phyloP scores from a whole-genome alignment of 1,140 invertebrate species.

The Macrobrachium rosenbergii region DNA sequence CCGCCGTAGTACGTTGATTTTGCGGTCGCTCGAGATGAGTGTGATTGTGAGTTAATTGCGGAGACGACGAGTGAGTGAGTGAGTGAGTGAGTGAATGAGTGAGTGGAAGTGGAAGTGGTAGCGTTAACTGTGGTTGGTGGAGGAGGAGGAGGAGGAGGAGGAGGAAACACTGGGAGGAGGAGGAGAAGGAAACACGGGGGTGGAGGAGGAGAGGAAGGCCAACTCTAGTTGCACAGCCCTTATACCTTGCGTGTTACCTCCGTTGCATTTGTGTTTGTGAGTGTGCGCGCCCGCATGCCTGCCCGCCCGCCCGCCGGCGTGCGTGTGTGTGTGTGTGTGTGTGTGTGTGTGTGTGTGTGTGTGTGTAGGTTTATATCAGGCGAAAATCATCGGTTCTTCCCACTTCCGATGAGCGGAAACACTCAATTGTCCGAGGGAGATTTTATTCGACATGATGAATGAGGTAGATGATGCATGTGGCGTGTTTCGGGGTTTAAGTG shows the following conservation, averaged over 20 bases:
- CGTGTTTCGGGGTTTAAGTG: not conserved
- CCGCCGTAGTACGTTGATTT: no score
- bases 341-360: conserved; percentile 15
- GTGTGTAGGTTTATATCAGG: conserved; percentile 35
- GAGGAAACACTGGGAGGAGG: not conserved
- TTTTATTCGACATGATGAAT: conserved; percentile 23
- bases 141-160: no score
- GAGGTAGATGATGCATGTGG: not conserved
- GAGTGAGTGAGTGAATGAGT: no score
- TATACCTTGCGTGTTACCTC: conserved; percentile 6
- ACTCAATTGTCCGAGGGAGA: conserved; percentile 25
- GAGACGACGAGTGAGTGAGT: no score
- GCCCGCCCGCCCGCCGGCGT: no score
- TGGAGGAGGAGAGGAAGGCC: not conserved
- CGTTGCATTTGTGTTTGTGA: conserved; percentile 14
- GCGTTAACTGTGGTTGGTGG: no score
- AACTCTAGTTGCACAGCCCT: not conserved
- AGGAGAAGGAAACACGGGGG: not conserved
- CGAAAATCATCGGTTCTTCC: conserved; percentile 44
- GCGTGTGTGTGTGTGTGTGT: conserved; percentile 24
- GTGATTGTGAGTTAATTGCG: no score
- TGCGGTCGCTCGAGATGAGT: no score
- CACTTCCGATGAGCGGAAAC: conserved; percentile 36
- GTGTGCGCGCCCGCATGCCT: no score
- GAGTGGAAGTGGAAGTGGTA: no score